These are phyloP conservation scores for Ispidina lecontei DNA, from an alignment of 2,797 vertebrate species.

Conservation along the genomic window DNA sequence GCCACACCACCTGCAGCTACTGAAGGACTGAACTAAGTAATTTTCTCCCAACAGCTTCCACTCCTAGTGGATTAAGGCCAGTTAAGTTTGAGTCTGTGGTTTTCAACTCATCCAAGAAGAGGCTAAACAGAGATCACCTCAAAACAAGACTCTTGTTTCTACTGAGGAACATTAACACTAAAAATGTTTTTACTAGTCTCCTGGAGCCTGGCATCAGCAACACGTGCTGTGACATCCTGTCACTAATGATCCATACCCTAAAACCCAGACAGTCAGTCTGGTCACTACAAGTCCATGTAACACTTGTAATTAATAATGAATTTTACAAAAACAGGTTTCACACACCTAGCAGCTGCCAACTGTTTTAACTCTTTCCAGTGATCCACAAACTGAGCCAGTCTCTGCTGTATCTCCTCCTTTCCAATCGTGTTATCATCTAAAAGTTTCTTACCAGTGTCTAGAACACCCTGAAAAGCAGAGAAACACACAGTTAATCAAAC, in stretches of 20 bases:
- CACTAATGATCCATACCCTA: background rate
- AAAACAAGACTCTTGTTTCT: background rate
- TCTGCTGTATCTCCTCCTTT: conserved; percentile 98
- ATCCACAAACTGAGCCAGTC: conserved; percentile 94
- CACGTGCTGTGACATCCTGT: background rate
- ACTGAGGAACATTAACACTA: background rate
- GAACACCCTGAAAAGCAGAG: conserved; percentile 84
- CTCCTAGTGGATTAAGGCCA: background rate
- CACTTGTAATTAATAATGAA: background rate
- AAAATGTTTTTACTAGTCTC: background rate
- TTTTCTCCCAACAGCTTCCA: background rate
- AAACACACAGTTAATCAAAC: background rate
- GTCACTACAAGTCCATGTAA: background rate
- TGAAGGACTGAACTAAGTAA: background rate
- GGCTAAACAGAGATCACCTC: background rate
- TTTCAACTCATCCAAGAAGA: background rate
- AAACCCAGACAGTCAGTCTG: background rate
- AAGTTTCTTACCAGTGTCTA: conserved; percentile 95
- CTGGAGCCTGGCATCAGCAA: background rate
- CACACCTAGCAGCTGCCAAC: conserved; percentile 90
- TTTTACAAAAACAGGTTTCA: background rate
- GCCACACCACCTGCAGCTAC: background rate
- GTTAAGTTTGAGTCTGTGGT: background rate
- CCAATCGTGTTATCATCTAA: conserved; percentile 98
- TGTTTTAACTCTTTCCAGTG: conserved; percentile 98